Evolutionary conservation across 2,888 invertebrate species (phyloP), one percentile per base, ranked within the genome.

Genomic region (Merodon equestris): DNA sequence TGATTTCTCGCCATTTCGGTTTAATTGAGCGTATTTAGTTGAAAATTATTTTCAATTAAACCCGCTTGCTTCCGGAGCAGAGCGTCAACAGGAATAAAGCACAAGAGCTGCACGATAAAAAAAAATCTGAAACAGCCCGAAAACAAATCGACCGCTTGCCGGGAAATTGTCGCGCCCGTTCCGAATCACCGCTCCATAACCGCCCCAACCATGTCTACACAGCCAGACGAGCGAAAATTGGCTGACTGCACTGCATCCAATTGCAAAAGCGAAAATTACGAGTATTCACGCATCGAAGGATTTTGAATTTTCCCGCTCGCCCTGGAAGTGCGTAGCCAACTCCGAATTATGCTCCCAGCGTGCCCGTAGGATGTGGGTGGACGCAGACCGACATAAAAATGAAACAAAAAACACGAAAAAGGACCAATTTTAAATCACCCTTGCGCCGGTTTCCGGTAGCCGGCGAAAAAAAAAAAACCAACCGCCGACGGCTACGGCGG

Each of bases 21-120:
- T 75, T 70, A 75, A 75, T 75, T 75, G 75, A 75, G 75, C 75
- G 75, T 64, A 75, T 58, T 75, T 75, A 70, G 75, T 68, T 34
- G 75, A 70, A 75, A 75, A 75, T 75, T 75, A 75, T 75, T 75
- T 75, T 75, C 75, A 75, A 75, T 70, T 70, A 75, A 75, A 63
- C 57, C 54, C 48, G 15, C 36, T 47, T 50, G 40, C 57, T 61
- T 50, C 67, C 64, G 51, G 27, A 27, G 51, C 42, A 17, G 36
- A n/a, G 51, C n/a, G n/a, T n/a, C n/a, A n/a, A n/a, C n/a, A n/a
- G n/a, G n/a, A n/a, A 27, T 7, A 27, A 27, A 27, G 2, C 7
- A 27, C 27, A 27, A 27, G 7, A 27, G n/a, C n/a, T n/a, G n/a
- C n/a, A n/a, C n/a, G n/a, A n/a, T 4, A 27, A 27, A 27, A 27